These are phyloP conservation scores for Cacajao melanocephalus DNA, from an alignment of 2,797 vertebrate species.

Conservation along the genomic window DNA sequence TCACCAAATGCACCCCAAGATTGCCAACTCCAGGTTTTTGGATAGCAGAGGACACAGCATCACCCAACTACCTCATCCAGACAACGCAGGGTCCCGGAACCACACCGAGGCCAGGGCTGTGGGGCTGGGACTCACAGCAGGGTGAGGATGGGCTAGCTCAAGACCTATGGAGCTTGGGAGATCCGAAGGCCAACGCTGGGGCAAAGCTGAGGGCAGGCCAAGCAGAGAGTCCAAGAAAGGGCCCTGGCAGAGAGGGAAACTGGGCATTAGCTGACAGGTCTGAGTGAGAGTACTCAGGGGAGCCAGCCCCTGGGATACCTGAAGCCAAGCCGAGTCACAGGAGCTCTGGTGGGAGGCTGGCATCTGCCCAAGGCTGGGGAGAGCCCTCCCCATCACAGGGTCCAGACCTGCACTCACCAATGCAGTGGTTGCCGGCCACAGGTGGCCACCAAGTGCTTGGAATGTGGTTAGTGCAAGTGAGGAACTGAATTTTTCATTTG, in stretches of 20 bases:
- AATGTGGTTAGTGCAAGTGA: background rate
- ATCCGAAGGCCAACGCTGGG: background rate
- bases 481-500: background rate
- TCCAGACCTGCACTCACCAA: background rate
- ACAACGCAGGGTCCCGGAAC: background rate
- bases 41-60: background rate
- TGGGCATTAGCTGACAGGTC: background rate
- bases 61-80: background rate
- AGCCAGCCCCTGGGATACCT: background rate
- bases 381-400: background rate
- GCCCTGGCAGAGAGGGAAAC: background rate
- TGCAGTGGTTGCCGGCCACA: background rate
- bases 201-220: background rate
- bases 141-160: fast-evolving
- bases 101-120: too few relatives aligned
- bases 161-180: background rate
- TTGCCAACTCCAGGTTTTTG: background rate
- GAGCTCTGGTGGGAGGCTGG: background rate
- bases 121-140: background rate
- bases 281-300: background rate
- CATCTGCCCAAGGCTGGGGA: fast-evolving
- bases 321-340: background rate
- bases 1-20: background rate
- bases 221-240: background rate
- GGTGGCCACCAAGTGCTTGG: background rate